Evolutionary conservation across 2,113 vertebrate species (phyloP).

Genomic region (Neodontobutis hainanensis): DNA sequence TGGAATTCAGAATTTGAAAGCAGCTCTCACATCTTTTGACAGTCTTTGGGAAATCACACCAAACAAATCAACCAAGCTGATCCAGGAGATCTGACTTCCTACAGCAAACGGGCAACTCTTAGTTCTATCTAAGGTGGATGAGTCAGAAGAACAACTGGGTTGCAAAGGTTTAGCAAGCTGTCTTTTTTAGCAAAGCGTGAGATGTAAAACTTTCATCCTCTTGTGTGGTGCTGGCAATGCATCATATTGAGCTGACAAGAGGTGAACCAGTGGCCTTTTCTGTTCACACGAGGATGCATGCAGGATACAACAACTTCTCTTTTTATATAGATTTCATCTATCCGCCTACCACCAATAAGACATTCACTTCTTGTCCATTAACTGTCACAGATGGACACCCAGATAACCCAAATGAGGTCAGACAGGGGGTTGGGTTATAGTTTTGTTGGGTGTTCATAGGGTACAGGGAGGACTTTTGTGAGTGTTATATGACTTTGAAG

Average conservation of each 20-base stretch:
- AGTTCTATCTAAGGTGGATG: slow-evolving; percentile 67
- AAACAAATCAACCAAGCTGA: slow-evolving; percentile 67
- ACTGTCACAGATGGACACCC: no score
- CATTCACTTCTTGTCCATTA: slow-evolving; percentile 59
- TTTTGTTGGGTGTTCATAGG: slow-evolving; percentile 49
- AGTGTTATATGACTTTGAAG: slow-evolving; percentile 76
- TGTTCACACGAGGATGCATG: slow-evolving; percentile 52
- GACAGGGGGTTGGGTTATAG: slow-evolving; percentile 28
- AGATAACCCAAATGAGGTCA: slow-evolving; percentile 47
- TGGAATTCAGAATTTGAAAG: slow-evolving; percentile 74
- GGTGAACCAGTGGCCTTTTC: slow-evolving; percentile 65
- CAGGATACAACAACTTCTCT: slow-evolving; percentile 41
- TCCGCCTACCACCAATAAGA: slow-evolving; percentile 54
- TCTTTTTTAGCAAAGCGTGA: slow-evolving; percentile 72
- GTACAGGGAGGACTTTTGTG: slow-evolving; percentile 42
- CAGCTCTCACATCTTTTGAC: slow-evolving; percentile 72
- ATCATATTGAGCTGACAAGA: slow-evolving; percentile 69
- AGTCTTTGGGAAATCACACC: slow-evolving; percentile 78
- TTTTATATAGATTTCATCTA: slow-evolving; percentile 48
- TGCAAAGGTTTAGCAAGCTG: slow-evolving; percentile 67
- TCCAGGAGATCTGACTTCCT: slow-evolving; percentile 70
- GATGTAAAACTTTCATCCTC: slow-evolving; percentile 67
- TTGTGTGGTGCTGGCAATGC: slow-evolving; percentile 64
- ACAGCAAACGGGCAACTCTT: slow-evolving; percentile 65
- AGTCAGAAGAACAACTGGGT: slow-evolving; percentile 72